phyloP scores from a whole-genome alignment of 2,113 vertebrate genomes.

The Pelecanoides urinatrix region DNA sequence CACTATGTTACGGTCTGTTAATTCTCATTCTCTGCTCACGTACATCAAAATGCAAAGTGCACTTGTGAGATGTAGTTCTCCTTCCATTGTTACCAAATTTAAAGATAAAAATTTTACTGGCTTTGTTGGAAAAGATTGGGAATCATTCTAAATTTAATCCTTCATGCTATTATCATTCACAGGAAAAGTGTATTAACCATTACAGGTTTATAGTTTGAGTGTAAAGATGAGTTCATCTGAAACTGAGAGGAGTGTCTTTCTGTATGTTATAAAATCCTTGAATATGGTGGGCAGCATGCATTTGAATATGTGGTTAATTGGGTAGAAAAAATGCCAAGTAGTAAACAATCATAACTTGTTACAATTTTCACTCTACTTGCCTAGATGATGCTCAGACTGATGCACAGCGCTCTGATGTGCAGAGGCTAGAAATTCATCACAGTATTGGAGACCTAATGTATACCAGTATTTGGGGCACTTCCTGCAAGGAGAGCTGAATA shows the following conservation, averaged over 20 bases:
- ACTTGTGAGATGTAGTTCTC: background rate
- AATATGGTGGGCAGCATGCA: background rate
- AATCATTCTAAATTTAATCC: background rate
- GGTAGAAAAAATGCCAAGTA: background rate
- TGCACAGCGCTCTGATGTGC: background rate
- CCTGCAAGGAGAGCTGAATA: background rate
- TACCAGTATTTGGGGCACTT: background rate
- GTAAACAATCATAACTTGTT: background rate
- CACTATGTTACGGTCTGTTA: background rate
- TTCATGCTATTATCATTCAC: background rate
- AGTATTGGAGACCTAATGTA: background rate
- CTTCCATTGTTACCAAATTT: background rate
- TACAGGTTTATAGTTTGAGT: background rate
- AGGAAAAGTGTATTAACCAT: background rate
- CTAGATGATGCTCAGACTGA: background rate
- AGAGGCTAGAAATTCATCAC: background rate
- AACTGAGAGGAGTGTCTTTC: background rate
- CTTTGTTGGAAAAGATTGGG: background rate
- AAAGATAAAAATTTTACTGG: background rate
- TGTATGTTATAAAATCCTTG: background rate
- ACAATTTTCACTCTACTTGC: background rate
- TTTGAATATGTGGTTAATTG: background rate
- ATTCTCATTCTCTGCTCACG: background rate
- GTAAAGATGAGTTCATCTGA: background rate
- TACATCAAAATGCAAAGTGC: background rate